Conservation (phyloP, 2,113 vertebrate genomes). For the Seriola dumerili region DNA sequence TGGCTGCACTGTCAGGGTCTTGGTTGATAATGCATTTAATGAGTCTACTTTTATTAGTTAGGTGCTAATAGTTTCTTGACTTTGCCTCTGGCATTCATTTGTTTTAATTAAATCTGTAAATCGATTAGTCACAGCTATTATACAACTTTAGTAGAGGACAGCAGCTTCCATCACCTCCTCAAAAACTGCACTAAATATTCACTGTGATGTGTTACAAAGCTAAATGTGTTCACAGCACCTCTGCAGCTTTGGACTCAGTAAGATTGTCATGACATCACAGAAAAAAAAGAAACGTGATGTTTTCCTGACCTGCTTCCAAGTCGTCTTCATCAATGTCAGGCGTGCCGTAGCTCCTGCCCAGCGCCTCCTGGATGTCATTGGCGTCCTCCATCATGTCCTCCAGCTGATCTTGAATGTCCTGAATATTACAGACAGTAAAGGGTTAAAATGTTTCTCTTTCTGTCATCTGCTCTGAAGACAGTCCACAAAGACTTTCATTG, state of each 20-base stretch:
- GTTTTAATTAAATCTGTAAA: too few species aligned
- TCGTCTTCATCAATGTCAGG: conserved; percentile 97
- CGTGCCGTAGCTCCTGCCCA: conserved; percentile 95
- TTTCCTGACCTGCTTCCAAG: conserved; percentile 92
- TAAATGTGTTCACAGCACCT: not conserved
- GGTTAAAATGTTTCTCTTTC: not conserved
- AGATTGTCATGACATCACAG: not conserved
- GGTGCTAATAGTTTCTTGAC: too few species aligned
- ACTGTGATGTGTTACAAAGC: not conserved
- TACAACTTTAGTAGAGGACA: too few species aligned
- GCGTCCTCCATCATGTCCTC: conserved; percentile 99
- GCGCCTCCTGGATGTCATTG: conserved; percentile 93
- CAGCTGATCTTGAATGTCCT: conserved; percentile 97
- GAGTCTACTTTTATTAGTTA: too few species aligned
- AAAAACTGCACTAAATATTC: not conserved
- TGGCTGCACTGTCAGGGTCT: not conserved
- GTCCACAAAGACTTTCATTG: not conserved
- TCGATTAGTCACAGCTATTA: too few species aligned
- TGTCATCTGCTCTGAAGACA: not conserved
- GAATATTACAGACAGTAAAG: not conserved
- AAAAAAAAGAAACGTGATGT: not conserved
- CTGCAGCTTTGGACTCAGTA: not conserved
- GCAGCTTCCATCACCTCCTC: not conserved
- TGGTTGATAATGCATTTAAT: not conserved
- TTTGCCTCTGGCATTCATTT: too few species aligned